Percentiles rank a stretch among this genome's conserved stretches.
Conservation (phyloP, 2,113 vertebrate genomes). For the Macrotus californicus region DNA sequence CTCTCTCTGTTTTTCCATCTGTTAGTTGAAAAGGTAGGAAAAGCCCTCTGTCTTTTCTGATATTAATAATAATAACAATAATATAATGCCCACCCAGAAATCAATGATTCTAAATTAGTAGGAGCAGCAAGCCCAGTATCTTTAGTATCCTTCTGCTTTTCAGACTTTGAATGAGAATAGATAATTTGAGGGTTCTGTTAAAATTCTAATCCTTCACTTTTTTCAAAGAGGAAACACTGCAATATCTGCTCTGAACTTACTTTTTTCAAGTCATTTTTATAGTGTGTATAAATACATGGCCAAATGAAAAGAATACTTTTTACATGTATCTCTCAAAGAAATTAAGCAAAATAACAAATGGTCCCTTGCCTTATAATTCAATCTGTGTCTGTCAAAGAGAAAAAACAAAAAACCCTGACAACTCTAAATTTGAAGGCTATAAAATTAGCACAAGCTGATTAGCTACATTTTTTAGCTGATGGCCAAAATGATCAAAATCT, state of each 20-base stretch:
- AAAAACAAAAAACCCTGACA: neutral
- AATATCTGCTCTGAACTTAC: constrained; percentile 8
- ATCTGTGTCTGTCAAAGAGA: constrained; percentile 41
- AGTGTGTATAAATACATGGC: neutral
- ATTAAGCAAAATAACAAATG: constrained; percentile 20
- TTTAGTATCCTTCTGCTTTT: constrained; percentile 40
- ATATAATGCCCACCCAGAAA: neutral
- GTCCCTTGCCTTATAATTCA: constrained; percentile 7
- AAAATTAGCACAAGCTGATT: constrained; percentile 43
- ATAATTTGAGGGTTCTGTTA: neutral
- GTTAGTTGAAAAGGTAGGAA: neutral
- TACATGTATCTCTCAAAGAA: constrained; percentile 38
- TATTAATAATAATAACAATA: neutral
- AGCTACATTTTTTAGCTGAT: constrained; percentile 38
- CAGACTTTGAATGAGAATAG: neutral
- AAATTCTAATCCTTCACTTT: constrained; percentile 39
- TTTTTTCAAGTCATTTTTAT: neutral
- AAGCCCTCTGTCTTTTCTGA: neutral
- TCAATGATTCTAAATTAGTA: neutral
- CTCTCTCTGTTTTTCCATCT: neutral
- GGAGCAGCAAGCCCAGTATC: neutral
- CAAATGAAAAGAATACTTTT: neutral
- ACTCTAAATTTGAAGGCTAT: constrained; percentile 39
- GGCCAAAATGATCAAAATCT: constrained; percentile 38
- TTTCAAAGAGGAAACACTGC: neutral